Conservation (phyloP, 2,797 vertebrate species). For the Cynodonichthys magdalenae region DNA sequence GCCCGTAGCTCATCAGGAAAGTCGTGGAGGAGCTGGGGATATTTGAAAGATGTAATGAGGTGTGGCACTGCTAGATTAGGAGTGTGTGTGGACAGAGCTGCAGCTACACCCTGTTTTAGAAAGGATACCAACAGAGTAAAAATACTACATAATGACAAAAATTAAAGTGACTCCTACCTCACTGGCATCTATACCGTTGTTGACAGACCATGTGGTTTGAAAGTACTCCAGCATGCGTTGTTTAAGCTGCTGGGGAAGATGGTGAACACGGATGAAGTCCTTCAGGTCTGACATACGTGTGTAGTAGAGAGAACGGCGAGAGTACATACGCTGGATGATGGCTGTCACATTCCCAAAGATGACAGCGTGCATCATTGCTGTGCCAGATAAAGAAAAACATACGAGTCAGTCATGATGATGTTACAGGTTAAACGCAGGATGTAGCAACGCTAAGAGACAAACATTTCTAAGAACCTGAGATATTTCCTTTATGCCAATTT, state of each 20-base stretch:
- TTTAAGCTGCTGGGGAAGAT: slow-evolving; percentile 92
- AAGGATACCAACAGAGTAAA: slow-evolving; percentile 16
- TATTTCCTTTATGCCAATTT: neutral
- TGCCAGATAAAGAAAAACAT: neutral
- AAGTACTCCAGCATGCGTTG: slow-evolving; percentile 97
- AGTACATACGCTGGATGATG: slow-evolving; percentile 99
- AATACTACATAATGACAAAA: slow-evolving; percentile 31
- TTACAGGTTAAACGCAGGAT: neutral
- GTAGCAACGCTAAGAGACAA: neutral
- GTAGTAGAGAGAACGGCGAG: slow-evolving; percentile 94
- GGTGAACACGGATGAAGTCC: slow-evolving; percentile 95
- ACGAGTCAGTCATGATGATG: neutral
- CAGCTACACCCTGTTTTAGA: slow-evolving; percentile 45
- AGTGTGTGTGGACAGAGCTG: slow-evolving; percentile 25
- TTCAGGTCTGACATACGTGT: slow-evolving; percentile 97
- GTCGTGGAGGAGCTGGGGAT: slow-evolving; percentile 90
- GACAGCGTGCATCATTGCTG: slow-evolving; percentile 96
- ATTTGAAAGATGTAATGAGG: slow-evolving; percentile 55
- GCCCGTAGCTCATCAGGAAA: slow-evolving; percentile 97
- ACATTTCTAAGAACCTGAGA: neutral
- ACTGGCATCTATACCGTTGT: slow-evolving; percentile 94
- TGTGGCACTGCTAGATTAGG: slow-evolving; percentile 55
- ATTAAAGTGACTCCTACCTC: slow-evolving; percentile 80
- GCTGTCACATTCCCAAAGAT: slow-evolving; percentile 98
- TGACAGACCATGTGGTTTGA: slow-evolving; percentile 98